Evolutionary conservation across 2,797 vertebrate genomes (phyloP).

Genomic region (Phataginus tetradactyla): DNA sequence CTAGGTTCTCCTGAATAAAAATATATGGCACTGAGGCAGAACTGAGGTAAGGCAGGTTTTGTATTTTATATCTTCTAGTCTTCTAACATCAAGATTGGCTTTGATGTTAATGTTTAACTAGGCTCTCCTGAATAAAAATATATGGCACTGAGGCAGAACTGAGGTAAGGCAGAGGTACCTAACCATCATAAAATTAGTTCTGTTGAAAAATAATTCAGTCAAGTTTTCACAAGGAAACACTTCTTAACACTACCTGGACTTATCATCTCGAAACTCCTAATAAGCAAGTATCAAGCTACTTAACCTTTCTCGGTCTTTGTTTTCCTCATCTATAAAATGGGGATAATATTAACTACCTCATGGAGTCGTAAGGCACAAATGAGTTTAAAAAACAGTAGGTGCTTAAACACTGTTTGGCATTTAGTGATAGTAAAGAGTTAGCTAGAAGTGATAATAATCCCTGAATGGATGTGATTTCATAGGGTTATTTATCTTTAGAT

Average conservation of each 20-base stretch:
- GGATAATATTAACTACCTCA: neutral
- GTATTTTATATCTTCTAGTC: neutral
- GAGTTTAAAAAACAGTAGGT: neutral
- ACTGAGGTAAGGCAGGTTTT: neutral
- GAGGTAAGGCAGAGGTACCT: neutral
- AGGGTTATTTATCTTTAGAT: neutral
- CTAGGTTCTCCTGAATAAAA: constrained; percentile 41
- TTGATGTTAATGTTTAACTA: constrained; percentile 29
- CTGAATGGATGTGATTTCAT: neutral
- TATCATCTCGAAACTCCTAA: neutral
- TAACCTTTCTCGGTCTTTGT: neutral
- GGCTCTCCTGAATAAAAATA: constrained; percentile 38
- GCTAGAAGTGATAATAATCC: neutral
- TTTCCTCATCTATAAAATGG: neutral
- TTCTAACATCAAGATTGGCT: neutral
- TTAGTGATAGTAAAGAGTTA: neutral
- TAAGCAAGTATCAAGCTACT: neutral
- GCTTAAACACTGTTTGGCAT: neutral
- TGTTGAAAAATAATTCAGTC: neutral
- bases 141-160: neutral
- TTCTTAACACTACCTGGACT: neutral
- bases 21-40: neutral
- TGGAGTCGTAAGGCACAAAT: neutral
- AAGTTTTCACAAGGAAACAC: neutral
- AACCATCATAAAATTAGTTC: constrained; percentile 3